phyloP scores from a whole-genome alignment of 2,113 vertebrate genomes.

The Daubentonia madagascariensis region DNA sequence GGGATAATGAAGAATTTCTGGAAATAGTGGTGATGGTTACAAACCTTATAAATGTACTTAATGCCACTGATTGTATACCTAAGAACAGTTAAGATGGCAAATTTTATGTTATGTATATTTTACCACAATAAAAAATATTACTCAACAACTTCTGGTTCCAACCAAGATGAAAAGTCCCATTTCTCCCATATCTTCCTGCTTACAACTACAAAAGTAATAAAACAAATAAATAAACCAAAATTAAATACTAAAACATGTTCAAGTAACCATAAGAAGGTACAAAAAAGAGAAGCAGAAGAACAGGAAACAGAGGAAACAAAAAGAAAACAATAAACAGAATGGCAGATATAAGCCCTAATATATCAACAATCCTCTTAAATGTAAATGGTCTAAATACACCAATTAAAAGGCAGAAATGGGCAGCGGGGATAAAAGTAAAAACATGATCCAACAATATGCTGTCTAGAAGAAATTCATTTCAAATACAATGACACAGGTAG shows the following conservation, averaged over 20 bases:
- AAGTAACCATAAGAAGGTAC: background rate
- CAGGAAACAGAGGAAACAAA: background rate
- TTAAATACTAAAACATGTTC: background rate
- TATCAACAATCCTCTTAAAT: background rate
- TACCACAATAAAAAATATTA: background rate
- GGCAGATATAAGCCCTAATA: background rate
- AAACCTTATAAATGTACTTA: background rate
- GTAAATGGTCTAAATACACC: background rate
- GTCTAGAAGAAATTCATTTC: background rate
- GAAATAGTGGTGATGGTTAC: background rate
- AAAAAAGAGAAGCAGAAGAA: background rate
- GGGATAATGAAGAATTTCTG: background rate
- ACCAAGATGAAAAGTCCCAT: background rate
- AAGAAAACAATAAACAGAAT: background rate
- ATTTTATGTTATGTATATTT: background rate
- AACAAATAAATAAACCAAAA: background rate
- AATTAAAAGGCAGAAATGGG: background rate
- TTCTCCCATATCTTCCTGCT: background rate
- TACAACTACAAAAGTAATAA: background rate
- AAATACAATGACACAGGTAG: background rate
- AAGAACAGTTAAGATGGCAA: background rate
- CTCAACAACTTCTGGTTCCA: background rate
- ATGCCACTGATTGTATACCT: background rate
- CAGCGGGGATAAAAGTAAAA: background rate
- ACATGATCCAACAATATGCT: background rate